phyloP scores from a whole-genome alignment of 2,888 invertebrate genomes.

The Dolichopus griseipennis region DNA sequence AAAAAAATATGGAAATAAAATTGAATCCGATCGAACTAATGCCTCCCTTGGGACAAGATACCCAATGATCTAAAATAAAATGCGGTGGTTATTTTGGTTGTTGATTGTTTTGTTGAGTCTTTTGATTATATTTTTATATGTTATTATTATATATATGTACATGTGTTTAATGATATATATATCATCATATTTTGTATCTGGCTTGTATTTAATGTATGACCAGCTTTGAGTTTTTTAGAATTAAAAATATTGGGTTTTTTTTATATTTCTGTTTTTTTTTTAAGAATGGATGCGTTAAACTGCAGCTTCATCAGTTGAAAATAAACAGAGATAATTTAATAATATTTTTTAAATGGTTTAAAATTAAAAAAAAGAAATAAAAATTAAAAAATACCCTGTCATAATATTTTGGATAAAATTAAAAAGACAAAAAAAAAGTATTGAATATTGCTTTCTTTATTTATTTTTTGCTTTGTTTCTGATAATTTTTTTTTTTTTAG shows the following conservation, averaged over 20 bases:
- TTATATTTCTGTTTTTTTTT: neutral
- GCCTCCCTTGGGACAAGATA: constrained; percentile 7
- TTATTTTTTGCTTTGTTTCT: no score
- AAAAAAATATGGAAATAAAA: neutral
- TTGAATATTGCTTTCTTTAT: no score
- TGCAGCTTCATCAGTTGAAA: neutral
- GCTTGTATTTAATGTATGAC: neutral
- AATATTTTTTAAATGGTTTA: neutral
- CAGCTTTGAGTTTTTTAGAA: neutral
- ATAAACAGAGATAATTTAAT: neutral
- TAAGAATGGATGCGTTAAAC: neutral
- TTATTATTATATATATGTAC: neutral
- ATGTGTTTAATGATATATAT: no score
- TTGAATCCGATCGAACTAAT: constrained; percentile 9
- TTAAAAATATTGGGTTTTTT: neutral
- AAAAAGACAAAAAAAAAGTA: no score
- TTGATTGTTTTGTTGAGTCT: no score
- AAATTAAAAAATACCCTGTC: neutral
- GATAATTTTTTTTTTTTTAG: no score
- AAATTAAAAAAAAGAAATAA: no score
- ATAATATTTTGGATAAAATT: neutral
- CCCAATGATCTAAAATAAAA: constrained; percentile 3
- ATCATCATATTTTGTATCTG: neutral
- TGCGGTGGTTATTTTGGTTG: neutral
- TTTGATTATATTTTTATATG: neutral